phyloP scores from a whole-genome alignment of 53 echinoderm and acorn worm species.

The Echinometra lucunter region DNA sequence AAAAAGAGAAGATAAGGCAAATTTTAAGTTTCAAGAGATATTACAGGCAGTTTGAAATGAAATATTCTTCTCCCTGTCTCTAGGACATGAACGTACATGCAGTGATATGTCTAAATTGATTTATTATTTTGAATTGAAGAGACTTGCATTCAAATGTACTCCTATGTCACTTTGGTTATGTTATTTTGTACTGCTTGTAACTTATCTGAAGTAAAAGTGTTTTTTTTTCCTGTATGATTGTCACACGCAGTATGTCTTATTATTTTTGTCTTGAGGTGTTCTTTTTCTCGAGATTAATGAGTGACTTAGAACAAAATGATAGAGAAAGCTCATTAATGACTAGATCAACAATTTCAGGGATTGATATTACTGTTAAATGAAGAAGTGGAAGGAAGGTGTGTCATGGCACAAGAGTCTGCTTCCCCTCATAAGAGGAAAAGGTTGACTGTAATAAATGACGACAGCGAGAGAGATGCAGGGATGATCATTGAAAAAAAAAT shows the following conservation, averaged over 20 bases:
- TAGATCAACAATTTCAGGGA: neutral
- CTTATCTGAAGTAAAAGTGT: neutral
- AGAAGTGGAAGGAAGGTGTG: too few species aligned
- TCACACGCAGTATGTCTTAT: neutral
- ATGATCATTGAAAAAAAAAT: neutral
- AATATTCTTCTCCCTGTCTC: too few species aligned
- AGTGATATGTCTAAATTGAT: neutral
- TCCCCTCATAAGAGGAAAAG: too few species aligned
- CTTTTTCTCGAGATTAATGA: neutral
- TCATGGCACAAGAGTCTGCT: too few species aligned
- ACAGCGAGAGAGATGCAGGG: neutral
- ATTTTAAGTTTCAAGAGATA: too few species aligned
- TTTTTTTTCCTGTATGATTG: neutral
- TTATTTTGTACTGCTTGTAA: neutral
- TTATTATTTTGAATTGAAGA: neutral
- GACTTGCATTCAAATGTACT: neutral
- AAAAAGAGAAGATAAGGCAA: too few species aligned
- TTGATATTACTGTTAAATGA: too few species aligned
- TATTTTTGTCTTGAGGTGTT: neutral
- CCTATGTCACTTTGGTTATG: neutral
- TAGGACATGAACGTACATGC: too few species aligned
- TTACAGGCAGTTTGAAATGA: too few species aligned
- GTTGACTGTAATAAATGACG: too few species aligned
- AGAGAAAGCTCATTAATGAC: neutral
- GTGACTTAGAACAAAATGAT: neutral